Percentiles rank a stretch among this genome's conserved stretches.
These are phyloP conservation scores for Bothrops jararaca DNA, from an alignment of 2,113 vertebrate species.

Conservation along the genomic window DNA sequence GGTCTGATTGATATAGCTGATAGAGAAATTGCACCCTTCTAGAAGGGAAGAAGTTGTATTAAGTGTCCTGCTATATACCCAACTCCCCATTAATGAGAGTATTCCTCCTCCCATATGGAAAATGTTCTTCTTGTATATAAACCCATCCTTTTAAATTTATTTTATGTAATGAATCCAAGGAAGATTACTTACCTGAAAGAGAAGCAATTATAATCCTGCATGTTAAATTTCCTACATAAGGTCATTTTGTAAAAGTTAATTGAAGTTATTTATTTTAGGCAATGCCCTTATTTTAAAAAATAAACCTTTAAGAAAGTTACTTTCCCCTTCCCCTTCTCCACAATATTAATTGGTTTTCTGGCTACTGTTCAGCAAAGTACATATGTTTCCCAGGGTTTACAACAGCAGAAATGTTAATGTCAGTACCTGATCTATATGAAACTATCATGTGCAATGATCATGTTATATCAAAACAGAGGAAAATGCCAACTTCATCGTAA, in stretches of 20 bases:
- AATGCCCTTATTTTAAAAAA: background rate
- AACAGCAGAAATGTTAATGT: slow-evolving; percentile 51
- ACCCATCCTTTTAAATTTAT: background rate
- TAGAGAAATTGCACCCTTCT: background rate
- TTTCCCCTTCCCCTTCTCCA: background rate
- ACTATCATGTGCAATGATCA: background rate
- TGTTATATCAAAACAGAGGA: background rate
- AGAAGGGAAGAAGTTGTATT: background rate
- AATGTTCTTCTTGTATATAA: background rate
- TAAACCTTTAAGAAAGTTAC: slow-evolving; percentile 23
- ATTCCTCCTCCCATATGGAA: background rate
- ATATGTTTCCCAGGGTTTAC: slow-evolving; percentile 30
- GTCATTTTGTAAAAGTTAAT: slow-evolving; percentile 7
- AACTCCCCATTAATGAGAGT: background rate
- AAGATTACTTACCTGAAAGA: background rate
- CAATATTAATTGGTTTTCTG: slow-evolving; percentile 42
- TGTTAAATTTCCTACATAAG: slow-evolving; percentile 2
- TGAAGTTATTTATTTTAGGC: slow-evolving; percentile 36
- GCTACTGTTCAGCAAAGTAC: slow-evolving; percentile 35
- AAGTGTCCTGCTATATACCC: background rate
- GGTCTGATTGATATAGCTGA: background rate
- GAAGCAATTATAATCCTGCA: background rate
- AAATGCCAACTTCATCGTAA: slow-evolving; percentile 46
- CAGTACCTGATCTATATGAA: slow-evolving; percentile 46
- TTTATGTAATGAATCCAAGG: background rate